Evolutionary conservation across 2,797 vertebrate genomes (phyloP), one percentile per base, ranked within the genome.

Genomic region (Myoxocephalus aenaeus): DNA sequence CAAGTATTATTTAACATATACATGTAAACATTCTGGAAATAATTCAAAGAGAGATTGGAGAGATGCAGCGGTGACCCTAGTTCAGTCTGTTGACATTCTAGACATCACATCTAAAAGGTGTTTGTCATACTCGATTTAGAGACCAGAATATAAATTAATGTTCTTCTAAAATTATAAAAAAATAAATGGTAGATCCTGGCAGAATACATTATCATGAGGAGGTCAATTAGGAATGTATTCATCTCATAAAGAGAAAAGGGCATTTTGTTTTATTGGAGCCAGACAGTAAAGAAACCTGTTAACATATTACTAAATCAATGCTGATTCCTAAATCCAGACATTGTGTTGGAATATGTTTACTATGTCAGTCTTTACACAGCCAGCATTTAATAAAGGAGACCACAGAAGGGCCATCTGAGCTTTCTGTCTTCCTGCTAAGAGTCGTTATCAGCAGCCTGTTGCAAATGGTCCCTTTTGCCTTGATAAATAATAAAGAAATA

Each of bases 111-210:
- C 4, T n/a, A n/a, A 58, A 42, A 46, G 9, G 11, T 25, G 7
- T 66, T 50, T 73, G 40, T 57, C 38, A 67, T 51, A 48, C 44
- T 54, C 5, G 42, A 63, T 20, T 57, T 56, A 54, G 13, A 48
- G 12, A 59, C 42, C 27, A 59, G 27, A 36, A 51, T 71, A 14
- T 59, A 32, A 58, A 46, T 29, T 0, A 56, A 29, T 29, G 18
- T 6, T 22, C 54, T 34, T 46, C 20, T n/a, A 14, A 15, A 57
- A 44, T 29, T 44, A 11, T 44, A 17, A 56, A 69, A 32, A 34
- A 34, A 14, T 0, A 56, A 56, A 9, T 68, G 36, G 15, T 59
- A 12, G 32, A 22, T 3, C 4, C 14, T 42, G 40, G 14, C 40
- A 36, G 46, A 57, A 44, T 15, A 42, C 25, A 69, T 58, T 34